Evolutionary conservation across 1,140 invertebrate species (phyloP), one percentile per base, ranked within the genome.

Genomic region (Venturia canescens): DNA sequence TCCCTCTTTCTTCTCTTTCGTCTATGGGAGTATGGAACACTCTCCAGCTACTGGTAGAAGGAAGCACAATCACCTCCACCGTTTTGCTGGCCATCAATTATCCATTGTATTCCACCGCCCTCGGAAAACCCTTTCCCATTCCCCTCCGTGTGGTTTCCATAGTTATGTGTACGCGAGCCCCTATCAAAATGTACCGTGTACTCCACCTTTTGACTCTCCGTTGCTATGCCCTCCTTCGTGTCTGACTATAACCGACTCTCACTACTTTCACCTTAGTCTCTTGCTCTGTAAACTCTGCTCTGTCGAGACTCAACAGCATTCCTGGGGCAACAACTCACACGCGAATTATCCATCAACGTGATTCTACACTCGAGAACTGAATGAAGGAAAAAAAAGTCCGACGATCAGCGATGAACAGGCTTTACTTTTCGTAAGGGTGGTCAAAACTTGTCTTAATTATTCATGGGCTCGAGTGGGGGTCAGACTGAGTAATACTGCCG

Each of bases 61-160:
- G 23, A 63, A 23, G 71, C 71, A 53, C 44, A 74, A 57, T 74
- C 71, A 48, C 60, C 71, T 57, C 44, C 48, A 57, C 48, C 71
- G 71, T 57, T 74, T 74, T 48, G n/a, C 48, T 21, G 48, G 71
- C 26, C 48, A 74, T 74, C 71, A 74, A 57, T 74, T 74, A 53
- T 74, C 71, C 71, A 74, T 74, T 74, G 71, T 74, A 80, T 74
- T 23, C 38, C 38, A 38, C 67, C 38, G 29, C 67, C 50, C 71
- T 69, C 80, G 75, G 57, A 57, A 83, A 83, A 84, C 82, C 83
- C 63, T 60, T 44, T 13, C 38, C 38, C 11, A 44, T 11, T 44
- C 38, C 38, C 18, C 74, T 69, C 66, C 66, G 66, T 76, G 67
- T 27, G 74, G 60, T 31, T 82, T 44, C 80, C 71, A 60, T 78